Evolutionary conservation across 2,797 vertebrate species (phyloP).

Genomic region (Acridotheres tristis): DNA sequence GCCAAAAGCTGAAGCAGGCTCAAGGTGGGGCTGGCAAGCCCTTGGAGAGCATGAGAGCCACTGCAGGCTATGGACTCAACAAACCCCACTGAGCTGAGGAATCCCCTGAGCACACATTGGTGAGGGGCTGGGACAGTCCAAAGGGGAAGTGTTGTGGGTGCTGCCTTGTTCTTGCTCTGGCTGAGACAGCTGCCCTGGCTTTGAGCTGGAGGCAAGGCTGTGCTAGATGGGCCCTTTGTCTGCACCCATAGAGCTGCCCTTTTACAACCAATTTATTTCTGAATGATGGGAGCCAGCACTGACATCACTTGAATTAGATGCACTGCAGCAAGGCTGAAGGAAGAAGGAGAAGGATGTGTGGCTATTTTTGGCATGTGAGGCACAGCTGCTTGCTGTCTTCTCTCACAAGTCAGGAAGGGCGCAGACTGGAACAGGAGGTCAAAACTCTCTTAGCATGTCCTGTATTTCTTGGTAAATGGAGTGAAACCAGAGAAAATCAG

Average conservation of each 20-base stretch:
- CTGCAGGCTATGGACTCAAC: neutral
- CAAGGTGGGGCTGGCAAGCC: neutral
- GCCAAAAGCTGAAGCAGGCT: neutral
- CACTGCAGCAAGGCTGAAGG: neutral
- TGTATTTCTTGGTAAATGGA: neutral
- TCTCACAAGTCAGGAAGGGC: slow-evolving; percentile 33
- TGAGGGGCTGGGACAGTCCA: neutral
- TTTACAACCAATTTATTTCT: neutral
- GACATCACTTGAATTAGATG: neutral
- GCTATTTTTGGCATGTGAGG: slow-evolving; percentile 9
- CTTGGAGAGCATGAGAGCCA: rapidly evolving
- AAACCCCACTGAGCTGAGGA: neutral
- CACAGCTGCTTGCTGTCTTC: neutral
- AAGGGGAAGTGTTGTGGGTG: neutral
- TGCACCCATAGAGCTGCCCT: neutral
- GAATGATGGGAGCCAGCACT: neutral
- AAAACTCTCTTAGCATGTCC: neutral
- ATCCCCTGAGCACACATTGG: neutral
- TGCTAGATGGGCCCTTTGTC: neutral
- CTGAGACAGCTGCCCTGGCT: neutral
- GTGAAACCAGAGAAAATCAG: neutral
- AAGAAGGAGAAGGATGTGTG: neutral
- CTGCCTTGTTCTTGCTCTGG: neutral
- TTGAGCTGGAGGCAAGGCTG: neutral
- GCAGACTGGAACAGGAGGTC: slow-evolving; percentile 4